Base-by-base conservation (phyloP, 35 echinoderm and acorn worm genomes). In the Lytechinus pictus region DNA sequence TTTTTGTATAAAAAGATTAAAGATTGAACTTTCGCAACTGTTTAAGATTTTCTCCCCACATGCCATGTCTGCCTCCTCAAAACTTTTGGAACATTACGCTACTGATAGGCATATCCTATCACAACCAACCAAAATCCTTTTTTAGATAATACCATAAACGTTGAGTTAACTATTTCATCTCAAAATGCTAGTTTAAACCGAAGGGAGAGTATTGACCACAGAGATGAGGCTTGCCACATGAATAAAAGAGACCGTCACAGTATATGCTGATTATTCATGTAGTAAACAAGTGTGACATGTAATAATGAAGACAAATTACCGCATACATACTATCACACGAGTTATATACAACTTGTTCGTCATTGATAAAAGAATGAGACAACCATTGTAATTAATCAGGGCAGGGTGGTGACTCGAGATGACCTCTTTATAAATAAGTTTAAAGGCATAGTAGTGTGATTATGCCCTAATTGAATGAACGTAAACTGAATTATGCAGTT, bases 321-420 rank as follows among this genome's bases (percentile, higher is more conserved):
- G 19, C 66, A 79, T 24, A 79, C 66, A 79, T 79, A 24, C 12
- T 79, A 79, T 79, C 66, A 79, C n/a, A 79, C 8, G 19, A 24
- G 66, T 9, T 58, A 79, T 79, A 79, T n/a, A 79, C 66, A 79
- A 79, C 66, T 79, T 79, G 4, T 79, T 79, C 66, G 66, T 79
- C 66, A 79, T 79, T 79, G 66, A 79, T 79, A 79, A 79, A 79
- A 79, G 66, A 79, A 79, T 79, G n/a, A 79, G 66, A 79, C 66
- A 79, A 8, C 21, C 66, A 13, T 72, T 13, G 61, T 72, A 13
- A 72, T 72, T 72, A 79, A 79, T 79, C 66, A 79, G n/a, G 12
- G 19, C 66, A 79, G 66, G 66, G 66, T 24, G 4, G n/a, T 16
- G 66, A 79, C 66, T 5, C 66, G 66, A 24, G 21, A 79, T 79